Base-by-base conservation (phyloP, 2,797 vertebrate species). In the Uromys caudimaculatus region DNA sequence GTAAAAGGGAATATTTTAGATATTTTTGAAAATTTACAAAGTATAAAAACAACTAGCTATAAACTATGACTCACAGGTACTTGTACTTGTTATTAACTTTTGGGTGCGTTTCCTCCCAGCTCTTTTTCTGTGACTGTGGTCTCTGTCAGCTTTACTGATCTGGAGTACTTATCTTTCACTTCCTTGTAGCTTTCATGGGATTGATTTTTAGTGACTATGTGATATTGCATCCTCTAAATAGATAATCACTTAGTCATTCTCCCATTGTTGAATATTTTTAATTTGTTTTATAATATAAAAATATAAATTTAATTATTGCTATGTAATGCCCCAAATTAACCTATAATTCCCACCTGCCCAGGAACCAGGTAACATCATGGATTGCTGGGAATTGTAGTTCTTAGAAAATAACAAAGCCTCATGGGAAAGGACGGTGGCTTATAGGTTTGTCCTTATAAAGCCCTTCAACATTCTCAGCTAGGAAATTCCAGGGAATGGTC, bases 181-280 rank as follows among this genome's bases (percentile, higher is more conserved):
- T 75, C 13, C 47, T 76, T 54, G 54, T 75, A 56, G 78, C 94
- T 95, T 91, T 13, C 27, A 21, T 67, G 10, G 81, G 29, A 71
- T 50, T 77, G 76, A 79, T 84, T 84, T 13, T 85, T 97, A 91
- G 54, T 94, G 44, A 23, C 32, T 94, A n/a, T 90, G 2, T 91
- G 89, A 47, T 58, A 85, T 32, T 19, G 0, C 56, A 88, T 69
- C 27, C 8, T 84, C 35, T 96, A 64, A 95, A 86, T 81, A 58
- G 91, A 64, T 84, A 84, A 8, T 71, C 27, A 54, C 89, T 44
- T 60, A 92, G 54, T 89, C 54, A 54, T n/a, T 69, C 69, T 75
- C n/a, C 10, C 85, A 2, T 90, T 96, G 6, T 6, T 97, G 0
- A 84, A 14, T 50, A 89, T 91, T 41, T 97, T 95, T 71, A n/a